phyloP scores from a whole-genome alignment of 2,888 invertebrate genomes.

The Dicycla oo region DNA sequence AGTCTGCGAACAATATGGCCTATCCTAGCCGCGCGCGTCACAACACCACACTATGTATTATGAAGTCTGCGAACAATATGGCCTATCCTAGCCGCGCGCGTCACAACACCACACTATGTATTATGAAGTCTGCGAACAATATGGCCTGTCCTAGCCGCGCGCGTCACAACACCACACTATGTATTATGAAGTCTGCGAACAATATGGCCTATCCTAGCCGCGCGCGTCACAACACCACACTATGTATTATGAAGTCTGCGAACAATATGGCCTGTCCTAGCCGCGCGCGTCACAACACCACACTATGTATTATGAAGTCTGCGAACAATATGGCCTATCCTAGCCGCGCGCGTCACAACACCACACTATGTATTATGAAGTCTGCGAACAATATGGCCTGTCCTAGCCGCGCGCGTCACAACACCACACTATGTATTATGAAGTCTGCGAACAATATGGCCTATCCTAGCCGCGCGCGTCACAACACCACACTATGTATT shows the following conservation, averaged over 20 bases:
- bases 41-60: constrained; percentile 9
- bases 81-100: constrained; percentile 18
- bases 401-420: constrained; percentile 2
- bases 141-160: constrained; percentile 18
- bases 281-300: neutral
- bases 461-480: constrained; percentile 13
- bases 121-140: constrained; percentile 35
- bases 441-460: constrained; percentile 34
- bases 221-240: neutral
- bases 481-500: constrained; percentile 8
- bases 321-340: constrained; percentile 27
- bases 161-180: neutral
- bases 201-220: constrained; percentile 18
- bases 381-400: constrained; percentile 32
- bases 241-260: constrained; percentile 35
- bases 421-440: constrained; percentile 16
- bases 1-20: constrained; percentile 33
- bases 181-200: constrained; percentile 40
- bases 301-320: constrained; percentile 33
- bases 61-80: constrained; percentile 32
- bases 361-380: constrained; percentile 22
- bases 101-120: constrained; percentile 9
- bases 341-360: neutral
- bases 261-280: constrained; percentile 26
- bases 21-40: constrained; percentile 12